phyloP scores from a whole-genome alignment of 1,140 invertebrate species.

The Zaprionus kolodkinae region DNA sequence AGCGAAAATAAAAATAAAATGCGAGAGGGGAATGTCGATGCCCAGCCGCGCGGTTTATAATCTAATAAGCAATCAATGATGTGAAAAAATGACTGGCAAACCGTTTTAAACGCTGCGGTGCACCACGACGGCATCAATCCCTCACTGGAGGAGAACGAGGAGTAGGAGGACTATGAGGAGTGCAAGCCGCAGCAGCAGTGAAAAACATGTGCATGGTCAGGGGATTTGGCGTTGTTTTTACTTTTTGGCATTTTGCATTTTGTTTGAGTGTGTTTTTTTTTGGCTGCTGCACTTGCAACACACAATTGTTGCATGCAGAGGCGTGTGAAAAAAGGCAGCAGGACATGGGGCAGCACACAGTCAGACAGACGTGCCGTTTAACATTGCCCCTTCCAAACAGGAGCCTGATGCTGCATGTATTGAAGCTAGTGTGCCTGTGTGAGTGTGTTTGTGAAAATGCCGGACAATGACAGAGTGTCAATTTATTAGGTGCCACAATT shows the following conservation, averaged over 20 bases:
- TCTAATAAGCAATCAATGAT: conserved; percentile 82
- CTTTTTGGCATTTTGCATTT: conserved; percentile 43
- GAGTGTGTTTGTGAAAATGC: conserved; percentile 60
- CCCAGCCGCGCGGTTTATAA: conserved; percentile 70
- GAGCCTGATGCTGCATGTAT: conserved; percentile 1
- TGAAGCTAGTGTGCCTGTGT: background rate
- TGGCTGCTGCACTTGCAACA: conserved; percentile 31
- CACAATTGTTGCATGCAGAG: conserved; percentile 74
- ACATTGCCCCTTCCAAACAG: conserved; percentile 6
- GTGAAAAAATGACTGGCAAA: conserved; percentile 80
- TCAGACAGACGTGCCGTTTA: conserved; percentile 15
- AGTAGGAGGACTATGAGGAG: background rate
- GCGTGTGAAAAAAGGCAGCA: conserved; percentile 40
- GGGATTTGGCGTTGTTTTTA: conserved; percentile 19
- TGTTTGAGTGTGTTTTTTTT: conserved; percentile 14
- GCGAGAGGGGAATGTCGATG: conserved; percentile 9
- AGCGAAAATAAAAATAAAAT: conserved; percentile 19
- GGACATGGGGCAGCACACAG: conserved; percentile 12
- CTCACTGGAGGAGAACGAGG: background rate
- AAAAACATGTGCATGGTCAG: conserved; percentile 26
- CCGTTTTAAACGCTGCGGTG: conserved; percentile 76
- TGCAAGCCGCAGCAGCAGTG: background rate
- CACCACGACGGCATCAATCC: conserved; percentile 56
- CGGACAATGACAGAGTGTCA: conserved; percentile 79
- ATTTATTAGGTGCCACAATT: conserved; percentile 81